These are phyloP conservation scores for Tetropium fuscum DNA, from an alignment of 2,888 invertebrate species.

Conservation along the genomic window DNA sequence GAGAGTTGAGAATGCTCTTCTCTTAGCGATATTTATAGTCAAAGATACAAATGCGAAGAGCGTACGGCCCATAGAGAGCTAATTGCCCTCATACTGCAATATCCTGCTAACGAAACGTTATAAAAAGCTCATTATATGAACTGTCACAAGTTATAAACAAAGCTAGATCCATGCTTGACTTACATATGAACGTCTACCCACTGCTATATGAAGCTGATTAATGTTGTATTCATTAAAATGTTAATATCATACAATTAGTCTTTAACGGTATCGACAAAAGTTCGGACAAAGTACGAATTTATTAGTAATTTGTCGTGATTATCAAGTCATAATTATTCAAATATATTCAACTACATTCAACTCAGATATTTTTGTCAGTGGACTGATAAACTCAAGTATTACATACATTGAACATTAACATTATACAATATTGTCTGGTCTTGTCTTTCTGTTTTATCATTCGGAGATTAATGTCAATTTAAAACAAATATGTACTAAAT, in stretches of 20 bases:
- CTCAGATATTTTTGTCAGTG: no score
- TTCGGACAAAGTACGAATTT: constrained; percentile 36
- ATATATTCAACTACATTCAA: no score
- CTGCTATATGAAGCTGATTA: constrained; percentile 43
- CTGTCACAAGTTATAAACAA: constrained; percentile 13
- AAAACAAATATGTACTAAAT: no score
- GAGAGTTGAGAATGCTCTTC: no score
- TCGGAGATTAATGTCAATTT: no score
- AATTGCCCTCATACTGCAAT: constrained; percentile 58
- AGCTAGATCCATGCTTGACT: constrained; percentile 2
- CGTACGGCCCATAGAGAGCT: constrained; percentile 52
- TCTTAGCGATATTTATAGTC: constrained; percentile 12
- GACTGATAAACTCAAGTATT: no score
- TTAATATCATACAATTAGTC: constrained; percentile 53
- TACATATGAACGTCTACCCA: constrained; percentile 16
- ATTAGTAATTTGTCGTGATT: constrained; percentile 43
- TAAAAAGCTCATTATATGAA: constrained; percentile 50
- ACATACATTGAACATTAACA: no score
- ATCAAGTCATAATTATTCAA: no score
- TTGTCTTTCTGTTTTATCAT: no score
- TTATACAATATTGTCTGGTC: no score
- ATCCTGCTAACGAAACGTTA: constrained; percentile 51
- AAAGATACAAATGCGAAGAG: constrained; percentile 42
- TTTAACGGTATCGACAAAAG: constrained; percentile 41
- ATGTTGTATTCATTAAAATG: constrained; percentile 47